Evolutionary conservation across 2,797 vertebrate genomes (phyloP), one percentile per base, ranked within the genome.

Genomic region (Cygnus olor): DNA sequence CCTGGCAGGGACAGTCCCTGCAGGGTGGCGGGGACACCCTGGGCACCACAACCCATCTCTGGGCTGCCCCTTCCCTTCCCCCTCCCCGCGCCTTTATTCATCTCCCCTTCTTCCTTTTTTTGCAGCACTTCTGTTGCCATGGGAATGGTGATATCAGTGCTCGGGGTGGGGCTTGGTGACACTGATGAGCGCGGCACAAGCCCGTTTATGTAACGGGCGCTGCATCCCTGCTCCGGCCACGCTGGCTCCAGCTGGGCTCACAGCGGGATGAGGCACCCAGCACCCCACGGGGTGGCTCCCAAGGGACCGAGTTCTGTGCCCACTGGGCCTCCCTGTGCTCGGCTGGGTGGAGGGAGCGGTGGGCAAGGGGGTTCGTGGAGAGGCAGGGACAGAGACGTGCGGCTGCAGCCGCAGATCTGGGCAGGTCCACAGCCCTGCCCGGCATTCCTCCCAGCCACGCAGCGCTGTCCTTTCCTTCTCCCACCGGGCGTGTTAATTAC

Each of bases 91-190:
- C 64, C 36, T 64, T 68, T 42, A 36, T 81, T 70, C 73, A 14
- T 45, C 57, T 72, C 38, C 51, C 14, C 74, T 69, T 53, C 15
- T 34, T 20, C 40, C 21, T 12, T 28, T 42, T 32, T 42, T n/a
- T 19, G 16, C 88, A 91, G 83, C 21, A 3, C 66, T 91, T 15
- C 66, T 12, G 93, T 96, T 88, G 94, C 92, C 85, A 61, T 89
- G 93, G 95, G 44, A 79, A 93, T 45, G 40, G 88, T 81, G 84
- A 77, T 92, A 90, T 89, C 76, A 76, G 38, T 28, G 53, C 79
- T 51, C 61, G 21, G 64, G 79, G 61, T 36, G 61, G 68, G 58
- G 36, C 32, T 45, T 76, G 20, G 20, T 47, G 42, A 40, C 42
- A 36, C 30, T 40, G 28, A 54, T 54, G 61, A 58, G 81, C 12